Evolutionary conservation across 2,888 invertebrate species (phyloP).

Genomic region (Hartigia nigra): DNA sequence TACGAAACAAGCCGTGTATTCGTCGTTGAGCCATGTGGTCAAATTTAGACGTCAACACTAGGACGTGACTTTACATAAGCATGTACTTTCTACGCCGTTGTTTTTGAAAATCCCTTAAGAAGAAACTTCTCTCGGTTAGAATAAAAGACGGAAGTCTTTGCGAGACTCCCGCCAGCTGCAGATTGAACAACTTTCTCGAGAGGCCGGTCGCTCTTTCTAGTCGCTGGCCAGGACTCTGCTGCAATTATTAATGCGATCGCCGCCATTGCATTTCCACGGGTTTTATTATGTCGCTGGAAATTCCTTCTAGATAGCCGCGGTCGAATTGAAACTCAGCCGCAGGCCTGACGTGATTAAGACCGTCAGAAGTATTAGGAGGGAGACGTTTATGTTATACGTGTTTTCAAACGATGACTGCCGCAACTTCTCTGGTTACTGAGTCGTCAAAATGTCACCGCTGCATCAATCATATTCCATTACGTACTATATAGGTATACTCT

Average conservation of each 20-base stretch:
- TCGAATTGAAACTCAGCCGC: neutral
- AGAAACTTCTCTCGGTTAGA: neutral
- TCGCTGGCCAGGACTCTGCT: neutral
- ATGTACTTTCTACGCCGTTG: neutral
- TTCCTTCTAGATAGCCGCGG: neutral
- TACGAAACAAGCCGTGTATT: neutral
- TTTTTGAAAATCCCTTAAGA: neutral
- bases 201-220: slow-evolving; percentile 12
- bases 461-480: neutral
- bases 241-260: neutral
- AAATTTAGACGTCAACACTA: neutral
- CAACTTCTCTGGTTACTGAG: neutral
- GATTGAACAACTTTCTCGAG: slow-evolving; percentile 28
- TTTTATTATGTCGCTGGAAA: neutral
- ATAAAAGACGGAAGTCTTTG: slow-evolving; percentile 35
- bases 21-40: neutral
- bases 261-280: neutral
- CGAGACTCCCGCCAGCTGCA: slow-evolving; percentile 19
- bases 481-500: neutral
- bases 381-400: neutral
- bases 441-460: neutral
- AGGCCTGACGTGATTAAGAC: neutral
- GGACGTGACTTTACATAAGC: neutral
- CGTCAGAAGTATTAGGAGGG: neutral
- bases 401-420: neutral